These are phyloP conservation scores for Emydocephalus ijimae DNA, from an alignment of 2,113 vertebrate genomes.

Conservation along the genomic window DNA sequence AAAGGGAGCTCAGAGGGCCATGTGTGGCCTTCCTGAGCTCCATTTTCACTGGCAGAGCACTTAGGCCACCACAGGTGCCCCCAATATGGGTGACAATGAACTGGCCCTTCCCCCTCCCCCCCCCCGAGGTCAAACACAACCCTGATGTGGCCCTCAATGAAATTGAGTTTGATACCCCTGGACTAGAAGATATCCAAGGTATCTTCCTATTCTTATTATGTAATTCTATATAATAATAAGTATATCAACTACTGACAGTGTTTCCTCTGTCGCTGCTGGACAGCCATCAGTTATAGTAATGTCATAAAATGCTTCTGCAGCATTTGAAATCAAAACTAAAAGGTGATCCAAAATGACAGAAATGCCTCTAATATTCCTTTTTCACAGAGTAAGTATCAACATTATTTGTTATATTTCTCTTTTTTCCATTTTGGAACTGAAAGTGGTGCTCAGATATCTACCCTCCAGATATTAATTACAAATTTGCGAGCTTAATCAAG, in stretches of 20 bases:
- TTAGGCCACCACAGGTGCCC: too few relatives aligned
- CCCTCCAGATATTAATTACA: background rate
- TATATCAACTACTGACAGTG: background rate
- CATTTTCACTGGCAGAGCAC: too few relatives aligned
- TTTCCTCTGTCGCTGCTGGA: background rate
- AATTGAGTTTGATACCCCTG: too few relatives aligned
- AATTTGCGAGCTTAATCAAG: background rate
- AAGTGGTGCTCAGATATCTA: background rate
- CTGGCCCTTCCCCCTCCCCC: too few relatives aligned
- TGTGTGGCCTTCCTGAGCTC: too few relatives aligned
- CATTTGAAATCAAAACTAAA: background rate
- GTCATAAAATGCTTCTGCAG: background rate
- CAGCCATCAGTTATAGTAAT: background rate
- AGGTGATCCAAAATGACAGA: background rate
- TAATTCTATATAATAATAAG: background rate
- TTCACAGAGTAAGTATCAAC: background rate
- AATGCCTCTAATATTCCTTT: background rate
- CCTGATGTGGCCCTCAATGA: too few relatives aligned
- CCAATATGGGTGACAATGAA: too few relatives aligned
- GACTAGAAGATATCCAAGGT: too few relatives aligned
- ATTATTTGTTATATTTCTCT: background rate
- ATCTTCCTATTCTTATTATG: too few relatives aligned
- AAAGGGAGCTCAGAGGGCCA: too few relatives aligned
- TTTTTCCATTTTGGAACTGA: background rate
- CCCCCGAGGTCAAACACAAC: too few relatives aligned